A percentile compares a stretch with the other conserved stretches of the same genome.
Conservation (phyloP, 2,888 invertebrate genomes). For the Eilema depressum region DNA sequence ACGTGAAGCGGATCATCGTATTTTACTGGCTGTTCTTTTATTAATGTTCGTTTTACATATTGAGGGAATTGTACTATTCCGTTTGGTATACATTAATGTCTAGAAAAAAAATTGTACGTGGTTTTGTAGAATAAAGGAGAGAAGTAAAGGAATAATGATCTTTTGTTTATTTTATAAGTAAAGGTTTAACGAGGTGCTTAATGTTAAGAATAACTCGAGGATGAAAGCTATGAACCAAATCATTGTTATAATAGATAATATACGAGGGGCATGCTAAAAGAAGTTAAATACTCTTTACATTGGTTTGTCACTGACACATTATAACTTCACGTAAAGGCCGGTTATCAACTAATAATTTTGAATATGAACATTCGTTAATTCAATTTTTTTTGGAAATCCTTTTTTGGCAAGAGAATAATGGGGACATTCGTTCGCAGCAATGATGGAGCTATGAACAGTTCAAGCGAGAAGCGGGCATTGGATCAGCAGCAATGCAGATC, state of each 20-base stretch:
- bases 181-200: constrained; percentile 49
- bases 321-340: too few species aligned
- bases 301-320: too few species aligned
- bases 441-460: too few species aligned
- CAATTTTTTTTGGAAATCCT: too few species aligned
- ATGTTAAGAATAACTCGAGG: constrained; percentile 30
- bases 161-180: constrained; percentile 27
- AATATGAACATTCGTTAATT: too few species aligned
- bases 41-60: constrained; percentile 16
- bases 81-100: not conserved
- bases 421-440: too few species aligned
- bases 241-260: constrained; percentile 17
- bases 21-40: constrained; percentile 14
- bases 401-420: too few species aligned
- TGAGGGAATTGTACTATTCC: constrained; percentile 1
- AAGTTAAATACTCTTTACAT: too few species aligned
- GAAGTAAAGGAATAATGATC: not conserved
- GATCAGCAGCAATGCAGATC: too few species aligned
- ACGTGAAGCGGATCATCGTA: constrained; percentile 21
- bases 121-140: not conserved
- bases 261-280: too few species aligned
- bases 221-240: constrained; percentile 47
- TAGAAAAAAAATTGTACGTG: not conserved
- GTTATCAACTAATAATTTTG: too few species aligned
- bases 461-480: too few species aligned